Conservation (phyloP, 2,113 vertebrate genomes). For the Felis chaus region DNA sequence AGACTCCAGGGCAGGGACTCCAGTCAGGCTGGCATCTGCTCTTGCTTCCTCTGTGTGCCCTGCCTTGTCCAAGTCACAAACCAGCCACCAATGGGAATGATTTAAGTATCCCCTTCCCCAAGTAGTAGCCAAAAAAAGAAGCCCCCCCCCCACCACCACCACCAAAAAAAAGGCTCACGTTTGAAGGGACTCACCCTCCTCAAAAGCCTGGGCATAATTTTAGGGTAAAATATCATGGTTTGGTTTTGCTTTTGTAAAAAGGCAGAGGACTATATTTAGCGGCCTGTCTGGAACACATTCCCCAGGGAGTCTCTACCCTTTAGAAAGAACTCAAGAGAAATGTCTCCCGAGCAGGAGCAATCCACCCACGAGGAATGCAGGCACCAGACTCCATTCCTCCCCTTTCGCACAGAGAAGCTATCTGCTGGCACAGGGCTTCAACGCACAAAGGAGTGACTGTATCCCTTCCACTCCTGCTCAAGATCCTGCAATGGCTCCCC, state of each 20-base stretch:
- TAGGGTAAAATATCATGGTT: constrained; percentile 50
- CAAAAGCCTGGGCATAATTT: background rate
- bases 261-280: constrained; percentile 76
- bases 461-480: background rate
- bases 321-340: constrained; percentile 53
- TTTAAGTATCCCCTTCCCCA: background rate
- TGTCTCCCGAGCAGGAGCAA: background rate
- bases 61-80: background rate
- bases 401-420: background rate
- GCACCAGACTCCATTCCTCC: background rate
- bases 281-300: constrained; percentile 57
- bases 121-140: background rate
- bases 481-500: background rate
- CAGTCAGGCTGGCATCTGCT: background rate
- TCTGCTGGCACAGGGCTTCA: background rate
- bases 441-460: background rate
- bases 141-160: background rate
- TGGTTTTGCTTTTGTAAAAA: constrained; percentile 66
- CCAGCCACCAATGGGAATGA: background rate
- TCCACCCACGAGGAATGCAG: background rate
- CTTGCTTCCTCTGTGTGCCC: background rate
- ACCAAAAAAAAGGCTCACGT: background rate
- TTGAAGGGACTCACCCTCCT: background rate
- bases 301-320: constrained; percentile 67
- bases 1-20: background rate